A percentile compares a stretch with the other conserved stretches of the same genome.
Evolutionary conservation across 2,888 invertebrate species (phyloP).

Genomic region (Conops quadrifasciatus): DNA sequence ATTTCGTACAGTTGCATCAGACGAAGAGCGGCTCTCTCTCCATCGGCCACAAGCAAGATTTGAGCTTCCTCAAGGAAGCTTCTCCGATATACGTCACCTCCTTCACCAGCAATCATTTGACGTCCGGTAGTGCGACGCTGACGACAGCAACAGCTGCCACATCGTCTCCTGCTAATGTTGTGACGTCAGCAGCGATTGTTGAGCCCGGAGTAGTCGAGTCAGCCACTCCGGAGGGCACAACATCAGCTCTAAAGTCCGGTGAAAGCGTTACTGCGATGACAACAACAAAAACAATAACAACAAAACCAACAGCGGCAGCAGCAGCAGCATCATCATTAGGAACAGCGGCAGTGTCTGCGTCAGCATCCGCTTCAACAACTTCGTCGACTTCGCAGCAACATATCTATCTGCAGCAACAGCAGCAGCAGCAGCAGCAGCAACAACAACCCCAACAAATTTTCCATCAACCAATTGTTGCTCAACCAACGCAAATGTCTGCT

Average conservation of each 20-base stretch:
- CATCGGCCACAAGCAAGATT: conserved; percentile 66
- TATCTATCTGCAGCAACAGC: conserved; percentile 29
- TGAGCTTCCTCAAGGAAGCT: conserved; percentile 84
- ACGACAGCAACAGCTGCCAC: conserved; percentile 64
- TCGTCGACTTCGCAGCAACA: neutral
- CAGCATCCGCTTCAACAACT: conserved; percentile 65
- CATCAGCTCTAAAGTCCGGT: conserved; percentile 46
- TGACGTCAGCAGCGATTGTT: conserved; percentile 53
- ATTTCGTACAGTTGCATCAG: conserved; percentile 53
- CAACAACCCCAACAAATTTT: conserved; percentile 17
- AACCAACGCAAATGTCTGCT: conserved; percentile 78
- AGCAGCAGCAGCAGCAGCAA: conserved; percentile 35
- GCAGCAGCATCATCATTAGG: conserved; percentile 28
- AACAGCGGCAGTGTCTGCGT: conserved; percentile 57
- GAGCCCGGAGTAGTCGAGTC: conserved; percentile 40
- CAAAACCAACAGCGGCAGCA: conserved; percentile 50
- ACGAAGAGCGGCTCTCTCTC: conserved; percentile 66
- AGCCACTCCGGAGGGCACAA: conserved; percentile 40
- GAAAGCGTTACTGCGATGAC: conserved; percentile 42
- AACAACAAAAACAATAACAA: conserved; percentile 45
- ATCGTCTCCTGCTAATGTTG: conserved; percentile 55
- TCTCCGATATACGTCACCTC: conserved; percentile 86
- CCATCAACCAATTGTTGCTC: conserved; percentile 75
- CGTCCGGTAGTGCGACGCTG: conserved; percentile 67
- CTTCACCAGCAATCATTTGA: conserved; percentile 68